phyloP scores from a whole-genome alignment of 2,888 invertebrate genomes.

The Chymomyza amoena region DNA sequence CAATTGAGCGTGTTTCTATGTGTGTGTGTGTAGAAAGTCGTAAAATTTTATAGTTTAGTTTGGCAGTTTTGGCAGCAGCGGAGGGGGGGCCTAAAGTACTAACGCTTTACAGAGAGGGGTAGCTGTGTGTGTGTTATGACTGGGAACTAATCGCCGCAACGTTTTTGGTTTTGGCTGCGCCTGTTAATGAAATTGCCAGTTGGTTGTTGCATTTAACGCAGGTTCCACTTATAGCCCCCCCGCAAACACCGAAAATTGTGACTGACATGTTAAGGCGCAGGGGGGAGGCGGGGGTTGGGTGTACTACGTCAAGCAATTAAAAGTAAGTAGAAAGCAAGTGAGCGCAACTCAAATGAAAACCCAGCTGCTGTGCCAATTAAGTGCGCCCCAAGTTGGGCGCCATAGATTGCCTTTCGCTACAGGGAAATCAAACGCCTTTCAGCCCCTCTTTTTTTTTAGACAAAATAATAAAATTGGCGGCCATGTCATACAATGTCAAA shows the following conservation, averaged over 20 bases:
- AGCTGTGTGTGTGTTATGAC: slow-evolving; percentile 55
- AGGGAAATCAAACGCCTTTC: background rate
- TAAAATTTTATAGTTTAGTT: slow-evolving; percentile 67
- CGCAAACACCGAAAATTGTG: background rate
- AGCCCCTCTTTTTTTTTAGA: background rate
- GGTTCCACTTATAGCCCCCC: background rate
- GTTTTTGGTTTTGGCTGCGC: slow-evolving; percentile 52
- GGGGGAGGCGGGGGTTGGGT: background rate
- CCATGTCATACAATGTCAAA: slow-evolving; percentile 23
- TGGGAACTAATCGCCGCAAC: slow-evolving; percentile 68
- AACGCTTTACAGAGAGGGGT: background rate
- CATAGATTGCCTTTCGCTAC: too few species aligned
- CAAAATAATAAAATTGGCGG: background rate
- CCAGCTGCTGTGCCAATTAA: slow-evolving; percentile 10
- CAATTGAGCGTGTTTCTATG: slow-evolving; percentile 58
- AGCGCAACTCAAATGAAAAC: slow-evolving; percentile 46
- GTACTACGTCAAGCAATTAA: slow-evolving; percentile 36
- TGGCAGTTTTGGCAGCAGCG: slow-evolving; percentile 25
- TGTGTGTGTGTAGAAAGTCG: slow-evolving; percentile 51
- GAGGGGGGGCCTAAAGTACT: background rate
- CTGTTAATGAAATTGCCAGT: slow-evolving; percentile 67
- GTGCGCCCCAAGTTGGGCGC: background rate
- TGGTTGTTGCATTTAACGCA: slow-evolving; percentile 23
- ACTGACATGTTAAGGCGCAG: background rate
- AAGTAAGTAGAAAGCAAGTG: slow-evolving; percentile 42